Percentiles rank a stretch among this genome's conserved stretches.
phyloP scores from a whole-genome alignment of 2,888 invertebrate species.

The Polymixis lichenea region DNA sequence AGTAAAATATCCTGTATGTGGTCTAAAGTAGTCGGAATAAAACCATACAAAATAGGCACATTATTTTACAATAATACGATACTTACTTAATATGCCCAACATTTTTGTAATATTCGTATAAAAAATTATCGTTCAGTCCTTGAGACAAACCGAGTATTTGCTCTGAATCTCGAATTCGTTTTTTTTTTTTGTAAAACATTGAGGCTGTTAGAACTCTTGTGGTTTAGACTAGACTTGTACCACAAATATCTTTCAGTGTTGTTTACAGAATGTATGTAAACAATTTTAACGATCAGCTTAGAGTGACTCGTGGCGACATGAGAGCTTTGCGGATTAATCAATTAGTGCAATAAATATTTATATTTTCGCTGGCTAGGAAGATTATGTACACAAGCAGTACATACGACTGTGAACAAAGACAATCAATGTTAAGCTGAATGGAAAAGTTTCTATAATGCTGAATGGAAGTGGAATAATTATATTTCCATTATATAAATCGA shows the following conservation, averaged over 20 bases:
- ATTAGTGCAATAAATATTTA: conserved; percentile 2
- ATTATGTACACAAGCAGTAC: background rate
- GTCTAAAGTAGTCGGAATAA: background rate
- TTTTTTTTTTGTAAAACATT: conserved; percentile 19
- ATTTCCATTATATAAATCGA: conserved; percentile 30
- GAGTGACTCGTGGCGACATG: conserved; percentile 2
- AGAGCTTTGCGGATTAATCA: conserved; percentile 9
- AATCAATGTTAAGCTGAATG: background rate
- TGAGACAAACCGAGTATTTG: conserved; percentile 18
- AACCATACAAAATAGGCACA: background rate
- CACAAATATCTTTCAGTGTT: conserved; percentile 20
- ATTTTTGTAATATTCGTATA: conserved; percentile 1
- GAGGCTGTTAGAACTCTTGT: background rate
- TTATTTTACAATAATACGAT: conserved; percentile 8
- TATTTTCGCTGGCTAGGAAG: background rate
- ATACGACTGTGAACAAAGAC: background rate
- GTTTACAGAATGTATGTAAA: conserved; percentile 10
- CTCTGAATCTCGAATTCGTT: conserved; percentile 8
- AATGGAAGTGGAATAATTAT: conserved; percentile 3
- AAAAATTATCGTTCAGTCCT: conserved; percentile 14
- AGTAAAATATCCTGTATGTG: background rate
- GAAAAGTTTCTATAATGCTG: background rate
- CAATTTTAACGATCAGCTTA: conserved; percentile 20
- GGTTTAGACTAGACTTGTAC: conserved; percentile 12
- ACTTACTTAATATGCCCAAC: background rate